Percentiles rank a stretch among this genome's conserved stretches.
phyloP scores from a whole-genome alignment of 2,797 vertebrate genomes.

The Acipenser transmontanus region DNA sequence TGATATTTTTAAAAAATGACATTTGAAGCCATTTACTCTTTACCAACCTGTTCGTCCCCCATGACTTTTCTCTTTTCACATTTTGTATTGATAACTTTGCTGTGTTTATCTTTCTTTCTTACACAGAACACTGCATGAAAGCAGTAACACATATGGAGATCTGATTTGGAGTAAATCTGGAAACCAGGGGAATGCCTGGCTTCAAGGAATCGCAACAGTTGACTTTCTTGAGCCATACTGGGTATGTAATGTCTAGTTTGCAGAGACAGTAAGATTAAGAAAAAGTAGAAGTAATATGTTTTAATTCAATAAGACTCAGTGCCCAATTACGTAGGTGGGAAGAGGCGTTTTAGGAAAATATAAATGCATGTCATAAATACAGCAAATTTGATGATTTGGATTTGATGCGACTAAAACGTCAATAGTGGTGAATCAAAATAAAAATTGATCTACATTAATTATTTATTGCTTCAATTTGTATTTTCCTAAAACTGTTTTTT shows the following conservation, averaged over 20 bases:
- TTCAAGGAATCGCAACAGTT: neutral
- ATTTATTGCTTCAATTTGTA: too few species aligned
- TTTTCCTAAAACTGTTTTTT: too few species aligned
- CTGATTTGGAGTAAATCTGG: slow-evolving; percentile 3
- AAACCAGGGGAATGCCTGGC: neutral
- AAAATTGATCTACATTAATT: too few species aligned
- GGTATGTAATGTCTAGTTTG: neutral
- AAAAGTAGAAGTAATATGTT: neutral
- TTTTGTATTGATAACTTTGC: too few species aligned
- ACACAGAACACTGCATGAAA: neutral
- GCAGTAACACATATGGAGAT: neutral
- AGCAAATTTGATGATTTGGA: neutral
- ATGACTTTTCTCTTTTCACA: too few species aligned
- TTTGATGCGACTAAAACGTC: too few species aligned
- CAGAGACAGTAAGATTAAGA: neutral
- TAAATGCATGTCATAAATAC: neutral
- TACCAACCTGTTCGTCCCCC: too few species aligned
- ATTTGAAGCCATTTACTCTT: too few species aligned
- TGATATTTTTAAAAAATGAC: too few species aligned
- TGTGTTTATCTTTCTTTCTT: neutral
- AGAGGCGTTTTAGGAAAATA: neutral
- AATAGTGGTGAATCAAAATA: too few species aligned
- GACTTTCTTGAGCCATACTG: slow-evolving; percentile 1
- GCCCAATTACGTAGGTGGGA: too few species aligned
- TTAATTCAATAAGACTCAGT: neutral